Evolutionary conservation across 2,888 invertebrate genomes (phyloP), one percentile per base, ranked within the genome.

Genomic region (Troglohyphantes excavatus): DNA sequence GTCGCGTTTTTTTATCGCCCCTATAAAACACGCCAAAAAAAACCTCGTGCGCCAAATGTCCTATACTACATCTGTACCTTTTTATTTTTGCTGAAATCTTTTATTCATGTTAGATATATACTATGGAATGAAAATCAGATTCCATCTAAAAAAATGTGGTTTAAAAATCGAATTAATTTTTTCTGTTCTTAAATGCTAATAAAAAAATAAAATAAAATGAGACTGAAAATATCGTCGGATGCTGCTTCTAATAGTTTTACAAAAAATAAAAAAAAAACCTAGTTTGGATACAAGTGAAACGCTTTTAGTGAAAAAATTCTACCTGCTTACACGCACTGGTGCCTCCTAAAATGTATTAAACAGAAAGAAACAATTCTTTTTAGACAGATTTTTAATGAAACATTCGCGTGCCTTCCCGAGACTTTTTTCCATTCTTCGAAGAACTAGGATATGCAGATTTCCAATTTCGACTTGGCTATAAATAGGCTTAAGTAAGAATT

Each of bases 131-230:
- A 7, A 39, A 39, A 39, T 39, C n/a, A n/a, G 13, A 39, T 39
- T 39, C 3, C 39, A 39, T 13, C 13, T 0, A 63, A 63, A 65
- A 78, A 43, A 27, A 2, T n/a, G 17, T 33, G 59, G 27, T 65
- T 43, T n/a, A 43, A 76, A 70, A 78, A 78, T 78, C 65, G 23
- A 78, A 78, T 78, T 78, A 78, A 78, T 43, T 65, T 65, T 78
- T 65, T 39, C n/a, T 26, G 7, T 39, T 46, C 3, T n/a, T 21
- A 19, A n/a, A n/a, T n/a, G n/a, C 21, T 33, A 33, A 7, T 23
- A 21, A 43, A 43, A 39, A 70, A 43, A 19, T 9, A 33, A 17
- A 72, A 53, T 9, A 68, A 72, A 33, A 78, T 39, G 13, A 39
- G 13, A 43, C 33, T 26, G 43, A 39, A 63, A 78, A 26, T 78